These are phyloP conservation scores for Percopsis transmontana DNA, from an alignment of 2,113 vertebrate species.

Conservation along the genomic window DNA sequence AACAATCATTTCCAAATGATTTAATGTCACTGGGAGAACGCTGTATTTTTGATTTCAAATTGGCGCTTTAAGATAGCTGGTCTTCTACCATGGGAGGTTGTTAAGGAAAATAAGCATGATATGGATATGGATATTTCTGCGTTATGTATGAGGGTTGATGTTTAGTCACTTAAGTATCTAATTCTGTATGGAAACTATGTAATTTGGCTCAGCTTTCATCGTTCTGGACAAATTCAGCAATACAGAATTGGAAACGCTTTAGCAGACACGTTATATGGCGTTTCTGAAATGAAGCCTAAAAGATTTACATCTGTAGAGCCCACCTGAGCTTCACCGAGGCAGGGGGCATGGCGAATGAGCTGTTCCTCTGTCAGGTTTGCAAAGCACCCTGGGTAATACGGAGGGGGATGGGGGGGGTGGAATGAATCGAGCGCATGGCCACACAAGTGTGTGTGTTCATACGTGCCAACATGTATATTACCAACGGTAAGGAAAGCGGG, in stretches of 20 bases:
- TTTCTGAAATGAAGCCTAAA: constrained; percentile 23
- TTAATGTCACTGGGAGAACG: constrained; percentile 15
- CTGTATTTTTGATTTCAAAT: neutral
- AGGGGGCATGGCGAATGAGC: constrained; percentile 40
- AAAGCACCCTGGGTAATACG: constrained; percentile 51
- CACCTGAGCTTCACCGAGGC: constrained; percentile 31
- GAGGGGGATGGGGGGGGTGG: constrained; percentile 4
- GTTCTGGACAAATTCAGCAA: neutral
- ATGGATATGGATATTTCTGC: neutral
- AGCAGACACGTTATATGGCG: constrained; percentile 2
- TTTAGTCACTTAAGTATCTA: neutral
- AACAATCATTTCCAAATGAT: too few species aligned
- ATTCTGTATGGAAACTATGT: neutral
- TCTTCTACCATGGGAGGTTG: too few species aligned
- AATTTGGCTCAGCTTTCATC: constrained; percentile 1
- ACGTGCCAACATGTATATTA: too few species aligned
- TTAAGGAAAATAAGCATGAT: neutral
- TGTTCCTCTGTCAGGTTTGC: constrained; percentile 30
- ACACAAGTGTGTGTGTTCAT: neutral
- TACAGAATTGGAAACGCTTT: neutral
- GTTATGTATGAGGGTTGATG: neutral
- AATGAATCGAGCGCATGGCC: constrained; percentile 13
- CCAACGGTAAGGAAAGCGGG: too few species aligned
- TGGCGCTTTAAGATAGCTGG: constrained; percentile 19
- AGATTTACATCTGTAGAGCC: constrained; percentile 25